Evolutionary conservation across 2,797 vertebrate species (phyloP).

Genomic region (Hapalemur alaotrensis): DNA sequence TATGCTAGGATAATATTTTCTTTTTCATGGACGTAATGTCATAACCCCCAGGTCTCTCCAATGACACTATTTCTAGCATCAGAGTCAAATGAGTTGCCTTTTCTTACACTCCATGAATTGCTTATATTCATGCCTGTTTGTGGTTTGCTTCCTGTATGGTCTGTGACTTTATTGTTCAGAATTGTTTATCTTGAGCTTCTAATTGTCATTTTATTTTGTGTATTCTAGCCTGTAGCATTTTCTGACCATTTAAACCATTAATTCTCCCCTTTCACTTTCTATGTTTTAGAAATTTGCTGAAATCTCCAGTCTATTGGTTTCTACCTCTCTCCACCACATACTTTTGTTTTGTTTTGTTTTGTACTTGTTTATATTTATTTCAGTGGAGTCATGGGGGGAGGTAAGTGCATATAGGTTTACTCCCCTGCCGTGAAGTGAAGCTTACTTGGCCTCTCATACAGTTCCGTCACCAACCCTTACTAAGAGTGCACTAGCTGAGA

Average conservation of each 20-base stretch:
- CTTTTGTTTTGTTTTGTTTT: neutral
- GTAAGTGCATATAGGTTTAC: neutral
- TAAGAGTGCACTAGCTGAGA: neutral
- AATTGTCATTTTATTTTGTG: neutral
- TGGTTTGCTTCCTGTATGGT: neutral
- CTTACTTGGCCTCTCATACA: neutral
- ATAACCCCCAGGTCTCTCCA: neutral
- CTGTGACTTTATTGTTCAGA: neutral
- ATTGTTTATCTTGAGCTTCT: conserved; percentile 12
- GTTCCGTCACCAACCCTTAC: neutral
- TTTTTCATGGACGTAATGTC: neutral
- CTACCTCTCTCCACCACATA: neutral
- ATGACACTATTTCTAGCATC: neutral
- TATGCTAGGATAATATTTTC: neutral
- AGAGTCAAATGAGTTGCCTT: neutral
- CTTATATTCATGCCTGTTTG: neutral
- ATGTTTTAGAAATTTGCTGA: neutral
- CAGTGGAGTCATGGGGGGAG: neutral
- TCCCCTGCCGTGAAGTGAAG: neutral
- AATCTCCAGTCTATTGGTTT: neutral
- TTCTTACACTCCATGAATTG: neutral
- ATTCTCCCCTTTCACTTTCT: neutral
- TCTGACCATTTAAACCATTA: neutral
- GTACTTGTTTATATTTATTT: neutral
- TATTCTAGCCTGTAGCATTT: neutral